phyloP scores from a whole-genome alignment of 1,140 invertebrate species.

The Coelopa frigida region DNA sequence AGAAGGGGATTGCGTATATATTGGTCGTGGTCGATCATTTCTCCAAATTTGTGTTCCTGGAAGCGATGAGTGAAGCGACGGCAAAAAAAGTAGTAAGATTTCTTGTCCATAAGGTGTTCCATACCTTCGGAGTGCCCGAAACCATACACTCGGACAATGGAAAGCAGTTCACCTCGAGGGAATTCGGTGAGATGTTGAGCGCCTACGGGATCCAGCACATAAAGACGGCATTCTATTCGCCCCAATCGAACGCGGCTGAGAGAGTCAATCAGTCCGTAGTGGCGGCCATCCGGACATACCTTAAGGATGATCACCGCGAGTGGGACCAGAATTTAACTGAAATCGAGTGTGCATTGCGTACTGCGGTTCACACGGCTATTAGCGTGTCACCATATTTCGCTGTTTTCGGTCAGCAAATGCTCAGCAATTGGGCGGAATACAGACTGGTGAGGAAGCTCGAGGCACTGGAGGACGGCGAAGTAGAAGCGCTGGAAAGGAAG shows the following conservation, averaged over 20 bases:
- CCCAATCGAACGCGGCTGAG: constrained; percentile 3
- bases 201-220: neutral
- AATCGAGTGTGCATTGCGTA: constrained; percentile 6
- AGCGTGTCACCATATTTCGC: constrained; percentile 4
- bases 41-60: constrained; percentile 17
- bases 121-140: neutral
- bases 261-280: constrained; percentile 4
- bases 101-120: neutral
- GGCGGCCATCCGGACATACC: neutral
- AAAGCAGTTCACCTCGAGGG: neutral
- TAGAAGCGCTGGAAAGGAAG: too few species aligned
- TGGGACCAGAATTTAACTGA: constrained; percentile 12
- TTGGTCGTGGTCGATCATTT: constrained; percentile 15
- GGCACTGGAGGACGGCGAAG: too few species aligned
- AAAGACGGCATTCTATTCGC: neutral
- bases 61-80: constrained; percentile 13
- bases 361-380: neutral
- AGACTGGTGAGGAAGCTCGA: too few species aligned
- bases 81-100: constrained; percentile 4
- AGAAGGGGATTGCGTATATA: constrained; percentile 11
- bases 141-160: neutral
- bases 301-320: constrained; percentile 1
- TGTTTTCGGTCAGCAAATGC: constrained; percentile 2
- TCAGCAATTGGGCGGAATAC: too few species aligned
- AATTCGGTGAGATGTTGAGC: neutral